Base-by-base conservation (phyloP, 2,113 vertebrate species). In the Hoplias malabaricus region DNA sequence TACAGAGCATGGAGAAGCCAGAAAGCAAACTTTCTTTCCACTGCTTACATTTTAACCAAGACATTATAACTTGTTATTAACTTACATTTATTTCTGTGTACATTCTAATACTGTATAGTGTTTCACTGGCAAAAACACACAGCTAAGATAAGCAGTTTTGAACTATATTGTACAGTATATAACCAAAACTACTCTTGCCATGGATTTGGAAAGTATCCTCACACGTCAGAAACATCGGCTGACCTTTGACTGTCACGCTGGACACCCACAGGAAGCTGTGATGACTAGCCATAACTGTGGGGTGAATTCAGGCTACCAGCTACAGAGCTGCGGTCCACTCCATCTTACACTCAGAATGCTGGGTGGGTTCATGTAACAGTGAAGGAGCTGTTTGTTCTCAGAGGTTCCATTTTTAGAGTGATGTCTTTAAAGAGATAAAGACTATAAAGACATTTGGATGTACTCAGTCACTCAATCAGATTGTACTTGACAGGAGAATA, bases 401-500 rank as follows among this genome's bases (percentile, higher is more conserved):
- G n/a, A 4, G n/a, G 16, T 27, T 29, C 34, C 33, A 40, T 57
- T 72, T 57, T 73, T 57, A 29, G 9, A 43, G 4, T 31, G 10
- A 2, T 7, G 19, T 53, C 48, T 53, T 53, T 53, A 53, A 53
- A 23, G 21, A 53, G 48, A 21, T 21, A 5, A 50, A 6, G 8
- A 43, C 1, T 5, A 50, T 50, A 21, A 23, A 53, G 7, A 53
- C 3, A 27, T 23, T 48, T 50, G 10, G 21, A 74, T 13, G 9
- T 53, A 40, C 36, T 57, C 53, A 72, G 34, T 59, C 69, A 42
- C 23, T 21, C 2, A 54, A 75, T 5, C 34, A 66, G 61, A 33
- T 43, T 53, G 73, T 75, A n/a, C n/a, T 66, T 66, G 43, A 54
- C 61, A n/a, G 14, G 8, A 40, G 43, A 53, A 38, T 54, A 40